A percentile compares a stretch with the other conserved stretches of the same genome.
phyloP scores from a whole-genome alignment of 2,113 vertebrate species.

The Melanotaenia duboulayi region DNA sequence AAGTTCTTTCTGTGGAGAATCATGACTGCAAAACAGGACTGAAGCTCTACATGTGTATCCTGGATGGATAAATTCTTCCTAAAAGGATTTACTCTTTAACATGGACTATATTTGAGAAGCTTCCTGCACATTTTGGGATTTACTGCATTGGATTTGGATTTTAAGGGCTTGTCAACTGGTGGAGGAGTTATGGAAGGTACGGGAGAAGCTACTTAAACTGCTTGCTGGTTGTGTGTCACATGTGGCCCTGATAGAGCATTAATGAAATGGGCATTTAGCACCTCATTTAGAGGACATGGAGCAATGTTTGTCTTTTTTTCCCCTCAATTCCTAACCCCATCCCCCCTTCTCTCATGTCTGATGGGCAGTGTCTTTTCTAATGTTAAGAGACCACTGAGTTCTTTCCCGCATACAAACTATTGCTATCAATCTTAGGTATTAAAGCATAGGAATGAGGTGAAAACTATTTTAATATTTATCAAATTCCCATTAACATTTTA shows the following conservation, averaged over 20 bases:
- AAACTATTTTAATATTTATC: conserved; percentile 37
- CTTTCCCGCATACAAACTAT: conserved; percentile 42
- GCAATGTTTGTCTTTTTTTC: conserved; percentile 70
- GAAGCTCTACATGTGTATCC: conserved; percentile 33
- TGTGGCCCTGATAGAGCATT: conserved; percentile 54
- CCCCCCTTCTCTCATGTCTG: conserved; percentile 52
- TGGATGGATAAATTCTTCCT: conserved; percentile 38
- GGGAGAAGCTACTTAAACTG: conserved; percentile 43
- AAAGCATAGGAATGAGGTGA: conserved; percentile 48
- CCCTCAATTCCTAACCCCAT: conserved; percentile 28
- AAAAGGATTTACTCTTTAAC: conserved; percentile 52
- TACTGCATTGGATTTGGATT: conserved; percentile 54
- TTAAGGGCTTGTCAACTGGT: conserved; percentile 19
- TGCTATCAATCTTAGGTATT: conserved; percentile 27
- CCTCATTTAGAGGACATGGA: conserved; percentile 68
- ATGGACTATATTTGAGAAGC: conserved; percentile 56
- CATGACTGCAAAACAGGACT: conserved; percentile 69
- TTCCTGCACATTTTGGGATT: conserved; percentile 51
- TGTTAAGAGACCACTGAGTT: conserved; percentile 54
- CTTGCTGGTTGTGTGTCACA: conserved; percentile 52
- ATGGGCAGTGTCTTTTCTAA: conserved; percentile 57
- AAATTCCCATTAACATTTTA: conserved; percentile 30
- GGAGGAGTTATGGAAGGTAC: conserved; percentile 77
- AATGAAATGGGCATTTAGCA: conserved; percentile 73
- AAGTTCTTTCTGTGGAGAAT: conserved; percentile 83